Percentiles rank a stretch among this genome's conserved stretches.
These are phyloP conservation scores for Julus scanicus DNA, from an alignment of 2,888 invertebrate species.

Conservation along the genomic window DNA sequence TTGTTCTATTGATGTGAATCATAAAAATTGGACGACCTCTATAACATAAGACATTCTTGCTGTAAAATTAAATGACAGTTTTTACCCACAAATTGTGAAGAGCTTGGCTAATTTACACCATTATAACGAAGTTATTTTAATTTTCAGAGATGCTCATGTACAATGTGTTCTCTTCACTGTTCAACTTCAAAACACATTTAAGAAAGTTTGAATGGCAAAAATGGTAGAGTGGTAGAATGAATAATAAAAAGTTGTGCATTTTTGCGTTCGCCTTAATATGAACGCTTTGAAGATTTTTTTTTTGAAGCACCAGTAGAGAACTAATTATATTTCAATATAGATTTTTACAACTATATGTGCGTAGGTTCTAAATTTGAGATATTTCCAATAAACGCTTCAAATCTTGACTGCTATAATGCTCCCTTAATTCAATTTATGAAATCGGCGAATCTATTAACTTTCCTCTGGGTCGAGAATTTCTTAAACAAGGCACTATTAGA, in stretches of 20 bases:
- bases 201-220: neutral
- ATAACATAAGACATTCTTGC: neutral
- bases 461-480: slow-evolving; percentile 4
- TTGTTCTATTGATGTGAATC: neutral
- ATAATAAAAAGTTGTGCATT: neutral
- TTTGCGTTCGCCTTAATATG: neutral
- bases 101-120: neutral
- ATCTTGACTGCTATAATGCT: neutral
- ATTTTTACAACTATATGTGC: neutral
- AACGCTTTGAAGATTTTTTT: neutral
- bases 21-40: neutral
- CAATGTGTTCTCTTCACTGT: neutral
- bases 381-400: neutral
- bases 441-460: slow-evolving; percentile 21
- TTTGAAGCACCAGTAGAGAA: neutral
- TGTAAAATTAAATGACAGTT: neutral
- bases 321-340: slow-evolving; percentile 37
- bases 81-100: neutral
- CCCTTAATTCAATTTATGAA: slow-evolving; percentile 14
- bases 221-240: neutral
- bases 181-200: neutral
- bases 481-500: neutral
- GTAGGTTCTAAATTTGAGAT: neutral
- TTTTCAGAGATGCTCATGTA: neutral
- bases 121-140: neutral